A percentile compares a stretch with the other conserved stretches of the same genome.
Evolutionary conservation across 1,140 invertebrate species (phyloP).

Genomic region (Pararge aegeria): DNA sequence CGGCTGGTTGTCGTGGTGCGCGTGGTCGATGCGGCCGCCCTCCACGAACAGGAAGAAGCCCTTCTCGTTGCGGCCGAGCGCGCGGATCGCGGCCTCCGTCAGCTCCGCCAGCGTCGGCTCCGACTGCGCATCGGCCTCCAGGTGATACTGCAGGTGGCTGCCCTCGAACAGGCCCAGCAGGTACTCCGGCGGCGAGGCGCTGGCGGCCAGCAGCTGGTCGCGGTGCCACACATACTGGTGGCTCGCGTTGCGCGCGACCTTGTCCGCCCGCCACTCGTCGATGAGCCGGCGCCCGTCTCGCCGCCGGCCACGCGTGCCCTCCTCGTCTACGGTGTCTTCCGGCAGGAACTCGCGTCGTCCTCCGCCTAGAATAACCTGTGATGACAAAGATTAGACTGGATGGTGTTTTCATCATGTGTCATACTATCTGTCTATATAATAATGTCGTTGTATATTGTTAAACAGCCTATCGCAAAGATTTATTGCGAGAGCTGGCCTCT

Average conservation of each 20-base stretch:
- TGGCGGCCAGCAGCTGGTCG: constrained; percentile 82
- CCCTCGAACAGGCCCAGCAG: constrained; percentile 83
- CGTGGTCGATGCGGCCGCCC: constrained; percentile 91
- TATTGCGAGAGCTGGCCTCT: too few relatives aligned
- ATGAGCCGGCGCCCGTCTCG: constrained; percentile 79
- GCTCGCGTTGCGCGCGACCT: constrained; percentile 80
- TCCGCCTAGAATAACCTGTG: constrained; percentile 86
- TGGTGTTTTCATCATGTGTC: too few relatives aligned
- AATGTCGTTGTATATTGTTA: too few relatives aligned
- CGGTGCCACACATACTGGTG: constrained; percentile 85
- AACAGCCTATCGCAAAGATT: too few relatives aligned
- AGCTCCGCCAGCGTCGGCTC: constrained; percentile 90
- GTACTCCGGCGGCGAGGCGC: constrained; percentile 84
- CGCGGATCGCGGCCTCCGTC: constrained; percentile 88
- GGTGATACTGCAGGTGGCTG: constrained; percentile 74
- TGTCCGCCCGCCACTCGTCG: constrained; percentile 66
- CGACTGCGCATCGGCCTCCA: constrained; percentile 69
- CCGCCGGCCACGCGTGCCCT: constrained; percentile 81
- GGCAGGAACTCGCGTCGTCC: constrained; percentile 85
- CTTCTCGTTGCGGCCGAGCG: constrained; percentile 87
- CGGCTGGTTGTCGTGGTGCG: constrained; percentile 88
- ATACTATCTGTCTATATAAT: too few relatives aligned
- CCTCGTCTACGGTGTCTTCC: constrained; percentile 82
- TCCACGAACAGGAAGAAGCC: constrained; percentile 95
- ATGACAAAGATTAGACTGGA: too few relatives aligned